Percentiles rank a stretch among this genome's conserved stretches.
phyloP scores from a whole-genome alignment of 2,113 vertebrate genomes.

The Austrofundulus limnaeus region DNA sequence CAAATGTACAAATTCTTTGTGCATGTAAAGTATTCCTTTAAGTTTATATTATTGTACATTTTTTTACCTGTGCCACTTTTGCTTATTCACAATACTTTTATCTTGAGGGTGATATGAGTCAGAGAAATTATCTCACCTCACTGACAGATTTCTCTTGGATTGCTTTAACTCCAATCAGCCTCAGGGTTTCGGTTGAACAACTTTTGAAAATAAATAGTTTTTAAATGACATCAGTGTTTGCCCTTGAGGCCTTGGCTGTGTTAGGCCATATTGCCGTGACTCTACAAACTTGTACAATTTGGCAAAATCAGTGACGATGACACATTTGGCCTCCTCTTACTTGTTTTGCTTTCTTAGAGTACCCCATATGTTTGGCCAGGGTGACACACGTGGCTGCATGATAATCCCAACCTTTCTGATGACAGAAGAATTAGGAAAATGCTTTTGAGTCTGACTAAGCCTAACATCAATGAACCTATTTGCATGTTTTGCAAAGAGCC shows the following conservation, averaged over 20 bases:
- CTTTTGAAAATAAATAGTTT: constrained; percentile 34
- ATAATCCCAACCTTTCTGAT: constrained; percentile 31
- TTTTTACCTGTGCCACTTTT: background rate
- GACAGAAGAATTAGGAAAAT: constrained; percentile 34
- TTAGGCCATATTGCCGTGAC: constrained; percentile 7
- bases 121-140: constrained; percentile 22
- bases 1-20: background rate
- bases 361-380: constrained; percentile 33
- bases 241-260: background rate
- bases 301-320: constrained; percentile 27
- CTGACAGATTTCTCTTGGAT: constrained; percentile 17
- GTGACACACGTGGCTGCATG: constrained; percentile 40
- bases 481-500: constrained; percentile 33
- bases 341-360: constrained; percentile 23
- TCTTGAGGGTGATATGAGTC: constrained; percentile 19
- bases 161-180: constrained; percentile 15
- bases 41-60: background rate
- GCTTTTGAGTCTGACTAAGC: constrained; percentile 34
- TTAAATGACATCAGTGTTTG: constrained; percentile 37
- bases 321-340: constrained; percentile 11
- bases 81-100: background rate
- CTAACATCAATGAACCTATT: constrained; percentile 34
- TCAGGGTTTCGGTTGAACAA: constrained; percentile 16
- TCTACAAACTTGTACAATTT: constrained; percentile 22
- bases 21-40: background rate